Base-by-base conservation (phyloP, 2,797 vertebrate species). In the Sciaenops ocellatus region DNA sequence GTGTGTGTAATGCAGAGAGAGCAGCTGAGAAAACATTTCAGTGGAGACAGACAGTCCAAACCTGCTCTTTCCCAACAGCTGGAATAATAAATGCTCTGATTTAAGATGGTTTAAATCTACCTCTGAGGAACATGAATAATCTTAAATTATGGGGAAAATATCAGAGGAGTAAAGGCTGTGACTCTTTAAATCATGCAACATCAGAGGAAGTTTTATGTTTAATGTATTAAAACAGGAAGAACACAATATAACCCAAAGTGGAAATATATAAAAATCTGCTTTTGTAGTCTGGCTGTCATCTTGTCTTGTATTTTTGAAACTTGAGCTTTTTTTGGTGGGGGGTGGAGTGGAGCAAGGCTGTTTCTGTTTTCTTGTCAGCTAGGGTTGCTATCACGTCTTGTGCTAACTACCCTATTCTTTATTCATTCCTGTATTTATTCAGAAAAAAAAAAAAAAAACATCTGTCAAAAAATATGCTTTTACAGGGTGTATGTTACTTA, bases 11-110 rank as follows among this genome's bases (percentile, higher is more conserved):
- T 78, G 78, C 82, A 59, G 78, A 57, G 30, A 41, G 78, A 85
- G 86, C 93, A 93, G 93, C 93, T 94, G 93, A 94, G 85, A 93
- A 92, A 94, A 94, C 92, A 93, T 71, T 79, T 77, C 65, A 79
- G 73, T 42, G 80, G 88, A 90, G 91, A 85, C 91, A 79, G 80
- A 75, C 81, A 68, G 85, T 67, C 87, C 78, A 59, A 76, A 87
- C 76, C 80, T 76, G 78, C 75, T 69, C 22, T 78, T 73, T 78
- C 66, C 67, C 85, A 89, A 78, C 94, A 94, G 93, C 93, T 95
- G 93, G 82, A 91, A 92, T 83, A 94, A 94, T 89, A 94, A 84
- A 90, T 52, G 85, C 44, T 56, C 76, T 89, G 90, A 92, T 90
- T 89, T 90, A 90, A 91, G 79, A 74, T 42, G 80, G 78, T 86